Evolutionary conservation across 2,797 vertebrate genomes (phyloP).

Genomic region (Sebastes vulpes): DNA sequence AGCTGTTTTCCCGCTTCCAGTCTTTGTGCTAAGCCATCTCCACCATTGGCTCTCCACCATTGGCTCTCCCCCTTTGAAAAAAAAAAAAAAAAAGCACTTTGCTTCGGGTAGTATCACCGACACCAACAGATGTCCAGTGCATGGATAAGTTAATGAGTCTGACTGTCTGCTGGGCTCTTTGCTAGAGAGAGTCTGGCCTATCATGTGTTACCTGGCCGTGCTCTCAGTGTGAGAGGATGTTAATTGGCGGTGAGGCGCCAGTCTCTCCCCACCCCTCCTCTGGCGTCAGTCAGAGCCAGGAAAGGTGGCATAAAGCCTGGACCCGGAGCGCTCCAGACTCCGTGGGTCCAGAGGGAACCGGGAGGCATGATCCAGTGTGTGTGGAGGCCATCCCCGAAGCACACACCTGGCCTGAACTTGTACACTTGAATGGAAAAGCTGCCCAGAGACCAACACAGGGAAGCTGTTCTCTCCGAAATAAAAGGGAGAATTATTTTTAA

Average conservation of each 20-base stretch:
- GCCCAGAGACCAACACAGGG: constrained; percentile 23
- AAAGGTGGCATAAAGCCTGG: constrained; percentile 78
- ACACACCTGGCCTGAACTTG: constrained; percentile 57
- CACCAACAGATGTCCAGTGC: constrained; percentile 55
- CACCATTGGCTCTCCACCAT: background rate
- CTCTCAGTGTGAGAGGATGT: constrained; percentile 66
- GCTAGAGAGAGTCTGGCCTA: constrained; percentile 40
- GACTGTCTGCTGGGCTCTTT: constrained; percentile 45
- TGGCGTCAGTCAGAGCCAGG: constrained; percentile 67
- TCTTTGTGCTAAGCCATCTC: background rate
- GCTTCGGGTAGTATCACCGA: constrained; percentile 15
- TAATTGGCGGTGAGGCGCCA: constrained; percentile 78
- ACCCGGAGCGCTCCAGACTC: constrained; percentile 61
- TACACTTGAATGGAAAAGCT: constrained; percentile 60
- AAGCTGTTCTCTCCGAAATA: constrained; percentile 38
- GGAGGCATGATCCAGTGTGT: constrained; percentile 43
- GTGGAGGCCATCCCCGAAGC: constrained; percentile 47
- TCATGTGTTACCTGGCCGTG: constrained; percentile 77
- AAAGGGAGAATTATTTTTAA: constrained; percentile 58
- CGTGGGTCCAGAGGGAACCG: constrained; percentile 57
- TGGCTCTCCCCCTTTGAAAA: constrained; percentile 1
- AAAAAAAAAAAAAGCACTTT: background rate
- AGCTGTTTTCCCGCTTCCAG: background rate
- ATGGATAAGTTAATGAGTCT: constrained; percentile 38
- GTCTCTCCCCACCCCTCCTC: constrained; percentile 49